phyloP scores from a whole-genome alignment of 2,113 vertebrate species.

The Probosciger aterrimus region DNA sequence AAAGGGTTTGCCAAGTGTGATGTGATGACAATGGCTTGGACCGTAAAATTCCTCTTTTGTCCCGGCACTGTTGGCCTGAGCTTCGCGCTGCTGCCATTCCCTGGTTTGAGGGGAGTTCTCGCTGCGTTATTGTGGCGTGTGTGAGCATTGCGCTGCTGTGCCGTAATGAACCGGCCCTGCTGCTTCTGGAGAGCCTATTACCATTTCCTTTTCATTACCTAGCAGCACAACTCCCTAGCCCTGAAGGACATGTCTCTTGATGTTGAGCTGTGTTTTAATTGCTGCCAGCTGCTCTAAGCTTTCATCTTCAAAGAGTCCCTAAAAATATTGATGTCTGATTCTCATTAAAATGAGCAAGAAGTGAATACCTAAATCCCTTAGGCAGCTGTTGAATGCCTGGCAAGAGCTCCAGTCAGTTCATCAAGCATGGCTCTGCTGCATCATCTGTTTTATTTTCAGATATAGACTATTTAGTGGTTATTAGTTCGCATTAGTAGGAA shows the following conservation, averaged over 20 bases:
- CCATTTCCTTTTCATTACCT: not conserved
- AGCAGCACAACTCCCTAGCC: not conserved
- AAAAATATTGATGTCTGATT: not conserved
- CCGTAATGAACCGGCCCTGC: not conserved
- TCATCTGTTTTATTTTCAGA: not conserved
- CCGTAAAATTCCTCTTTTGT: not conserved
- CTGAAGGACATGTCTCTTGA: not conserved
- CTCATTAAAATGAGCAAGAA: not conserved
- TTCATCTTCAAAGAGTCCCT: not conserved
- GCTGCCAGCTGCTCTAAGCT: not conserved
- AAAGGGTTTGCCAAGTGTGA: slow-evolving; percentile 22
- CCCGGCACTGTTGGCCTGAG: not conserved
- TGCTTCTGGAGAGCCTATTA: not conserved
- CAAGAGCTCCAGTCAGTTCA: not conserved
- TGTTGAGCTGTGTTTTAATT: not conserved
- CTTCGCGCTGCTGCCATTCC: not conserved
- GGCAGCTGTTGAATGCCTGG: not conserved
- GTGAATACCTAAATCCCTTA: not conserved
- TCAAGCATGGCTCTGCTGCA: not conserved
- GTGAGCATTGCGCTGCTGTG: not conserved
- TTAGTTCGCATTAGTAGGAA: not conserved
- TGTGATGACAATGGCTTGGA: slow-evolving; percentile 20
- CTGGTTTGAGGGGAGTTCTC: not conserved
- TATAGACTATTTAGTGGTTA: not conserved
- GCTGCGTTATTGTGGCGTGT: not conserved